These are phyloP conservation scores for Teleogryllus oceanicus DNA, from an alignment of 2,888 invertebrate species.

Conservation along the genomic window DNA sequence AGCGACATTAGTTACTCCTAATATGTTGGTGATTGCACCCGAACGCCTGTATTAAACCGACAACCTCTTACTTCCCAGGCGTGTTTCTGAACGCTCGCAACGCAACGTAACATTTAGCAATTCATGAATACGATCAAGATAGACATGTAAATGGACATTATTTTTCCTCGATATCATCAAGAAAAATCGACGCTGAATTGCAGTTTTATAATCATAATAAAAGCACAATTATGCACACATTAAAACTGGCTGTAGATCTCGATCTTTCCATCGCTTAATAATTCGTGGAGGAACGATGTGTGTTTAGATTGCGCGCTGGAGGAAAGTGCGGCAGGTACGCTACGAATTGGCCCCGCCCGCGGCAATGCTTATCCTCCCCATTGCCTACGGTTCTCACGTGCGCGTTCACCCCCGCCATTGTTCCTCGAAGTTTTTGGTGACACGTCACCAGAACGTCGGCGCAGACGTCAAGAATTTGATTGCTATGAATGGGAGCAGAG, in stretches of 20 bases:
- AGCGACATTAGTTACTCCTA: too few relatives aligned
- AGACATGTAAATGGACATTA: background rate
- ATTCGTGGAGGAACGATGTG: background rate
- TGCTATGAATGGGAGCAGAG: too few relatives aligned
- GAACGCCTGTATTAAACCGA: too few relatives aligned
- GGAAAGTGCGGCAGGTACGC: background rate
- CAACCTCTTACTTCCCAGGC: too few relatives aligned
- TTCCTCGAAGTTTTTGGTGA: too few relatives aligned
- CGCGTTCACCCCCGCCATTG: too few relatives aligned
- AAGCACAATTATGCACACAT: constrained; percentile 7
- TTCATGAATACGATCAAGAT: constrained; percentile 9
- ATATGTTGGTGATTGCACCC: too few relatives aligned
- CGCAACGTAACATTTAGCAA: background rate
- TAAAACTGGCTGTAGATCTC: background rate
- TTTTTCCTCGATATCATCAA: background rate
- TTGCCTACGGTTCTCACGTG: too few relatives aligned
- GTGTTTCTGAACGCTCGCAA: background rate
- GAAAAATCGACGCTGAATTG: constrained; percentile 6
- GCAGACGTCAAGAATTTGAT: too few relatives aligned
- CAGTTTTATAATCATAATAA: background rate
- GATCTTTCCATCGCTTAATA: background rate
- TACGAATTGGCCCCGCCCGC: background rate
- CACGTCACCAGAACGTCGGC: too few relatives aligned
- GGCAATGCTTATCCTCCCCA: background rate
- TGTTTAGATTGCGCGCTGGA: background rate